Evolutionary conservation across 2,888 invertebrate genomes (phyloP).

Genomic region (Drosophila subsilvestris): DNA sequence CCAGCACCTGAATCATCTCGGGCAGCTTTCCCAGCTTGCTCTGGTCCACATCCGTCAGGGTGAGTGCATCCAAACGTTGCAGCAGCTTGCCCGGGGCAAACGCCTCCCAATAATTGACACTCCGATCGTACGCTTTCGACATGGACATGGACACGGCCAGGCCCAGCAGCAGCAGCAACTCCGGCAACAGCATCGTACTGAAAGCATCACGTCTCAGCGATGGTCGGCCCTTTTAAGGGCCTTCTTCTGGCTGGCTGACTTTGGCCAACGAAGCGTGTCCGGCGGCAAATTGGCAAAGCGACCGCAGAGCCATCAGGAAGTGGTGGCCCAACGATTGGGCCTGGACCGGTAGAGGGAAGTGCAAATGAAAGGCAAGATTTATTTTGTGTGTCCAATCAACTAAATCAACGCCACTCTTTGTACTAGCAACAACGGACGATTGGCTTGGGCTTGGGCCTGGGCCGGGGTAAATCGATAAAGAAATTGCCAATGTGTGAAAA

Average conservation of each 20-base stretch:
- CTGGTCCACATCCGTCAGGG: conserved; percentile 24
- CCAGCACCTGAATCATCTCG: conserved; percentile 3
- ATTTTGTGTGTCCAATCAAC: conserved; percentile 58
- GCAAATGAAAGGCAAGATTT: conserved; percentile 61
- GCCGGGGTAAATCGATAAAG: conserved; percentile 4
- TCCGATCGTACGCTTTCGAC: conserved; percentile 52
- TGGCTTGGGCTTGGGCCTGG: background rate
- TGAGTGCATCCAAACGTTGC: conserved; percentile 64
- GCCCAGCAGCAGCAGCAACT: conserved; percentile 51
- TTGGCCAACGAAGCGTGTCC: conserved; percentile 26
- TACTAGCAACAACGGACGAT: background rate
- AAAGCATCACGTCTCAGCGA: conserved; percentile 6
- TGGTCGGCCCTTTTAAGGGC: conserved; percentile 34
- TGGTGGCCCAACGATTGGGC: conserved; percentile 14
- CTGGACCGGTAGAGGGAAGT: conserved; percentile 50
- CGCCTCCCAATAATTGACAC: conserved; percentile 70
- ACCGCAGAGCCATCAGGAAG: conserved; percentile 54
- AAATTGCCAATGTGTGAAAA: conserved; percentile 19
- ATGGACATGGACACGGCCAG: conserved; percentile 25
- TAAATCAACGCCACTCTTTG: conserved; percentile 41
- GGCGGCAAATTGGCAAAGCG: conserved; percentile 15
- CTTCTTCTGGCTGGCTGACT: conserved; percentile 7
- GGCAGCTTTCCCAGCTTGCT: conserved; percentile 6
- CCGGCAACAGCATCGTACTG: conserved; percentile 20
- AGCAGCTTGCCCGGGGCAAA: conserved; percentile 67